Base-by-base conservation (phyloP, 2,113 vertebrate species). In the Coreoperca whiteheadi region DNA sequence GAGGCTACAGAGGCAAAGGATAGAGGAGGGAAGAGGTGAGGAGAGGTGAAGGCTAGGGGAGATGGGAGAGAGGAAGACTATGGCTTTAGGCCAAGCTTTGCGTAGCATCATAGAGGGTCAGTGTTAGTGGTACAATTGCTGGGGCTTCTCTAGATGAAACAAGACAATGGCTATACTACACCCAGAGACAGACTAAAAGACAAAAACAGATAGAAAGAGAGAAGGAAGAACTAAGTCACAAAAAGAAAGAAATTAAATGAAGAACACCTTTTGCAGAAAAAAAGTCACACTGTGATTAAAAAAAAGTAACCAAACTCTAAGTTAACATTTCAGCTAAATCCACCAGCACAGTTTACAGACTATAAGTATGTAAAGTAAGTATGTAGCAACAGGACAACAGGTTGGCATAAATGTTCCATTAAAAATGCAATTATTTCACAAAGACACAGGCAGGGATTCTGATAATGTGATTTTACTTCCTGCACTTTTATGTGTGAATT, bases 151-250 rank as follows among this genome's bases (percentile, higher is more conserved):
- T 10, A 97, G 96, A 98, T 98, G 97, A 98, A 97, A 98, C 95
- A 96, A 96, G 95, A 95, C 96, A 96, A 95, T 96, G 96, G 95
- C 96, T 96, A 95, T 95, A 95, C 96, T 96, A 96, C 96, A 77
- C 43, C 82, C 37, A 84, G 75, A 88, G 53, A 83, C 60, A 67
- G 57, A 78, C 23, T 46, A 20, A 43, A 63, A 59, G 46, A 72
- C 32, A 74, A 37, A 82, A 59, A 43, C 20, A 39, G 32, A 46
- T 8, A 56, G n/a, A 41, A 8, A 76, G 48, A 59, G n/a, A 82
- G 39, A 70, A 15, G 5, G 20, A 51, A n/a, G 2, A 59, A 71
- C 14, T 9, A 48, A 66, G 48, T 18, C 64, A 74, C 41, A 65
- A 71, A n/a, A n/a, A 78, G 84, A 56, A 56, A 41, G 32, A 9